Base-by-base conservation (phyloP, 2,888 invertebrate species). In the Meghimatium bilineatum region DNA sequence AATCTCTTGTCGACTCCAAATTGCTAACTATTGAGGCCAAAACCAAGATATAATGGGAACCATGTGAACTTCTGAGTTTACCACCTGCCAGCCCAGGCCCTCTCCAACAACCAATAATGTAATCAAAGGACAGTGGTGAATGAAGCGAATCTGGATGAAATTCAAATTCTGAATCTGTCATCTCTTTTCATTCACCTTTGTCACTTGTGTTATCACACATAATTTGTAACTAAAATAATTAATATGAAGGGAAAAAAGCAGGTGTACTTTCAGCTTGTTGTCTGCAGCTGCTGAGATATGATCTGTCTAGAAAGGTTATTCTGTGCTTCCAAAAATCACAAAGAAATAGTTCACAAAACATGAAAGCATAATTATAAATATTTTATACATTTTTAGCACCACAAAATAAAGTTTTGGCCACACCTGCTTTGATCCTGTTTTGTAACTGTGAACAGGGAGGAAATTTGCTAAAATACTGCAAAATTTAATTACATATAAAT, bases 81-180 rank as follows among this genome's bases (percentile, higher is more conserved):
- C 85, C 85, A 85, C 86, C 86, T 86, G 86, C 85, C 86, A 86
- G 86, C 86, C 86, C 86, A 86, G 86, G 86, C 86, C 86, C 86
- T 86, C 86, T 86, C 86, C 86, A 86, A 86, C 85, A 86, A 86
- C 86, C n/a, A 77, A 34, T 36, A 26, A 76, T 63, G 34, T 36
- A 69, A 69, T 52, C 44, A 78, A 78, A 44, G 29, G 78, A 78
- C 78, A 78, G 20, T 17, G 78, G 44, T 78, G 78, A 78, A 67
- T 66, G 44, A 44, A 38, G 17, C 14, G 12, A 44, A 49, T 72
- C 17, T 72, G n/a, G 1, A 74, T 74, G 1, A 71, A 14, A 67
- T 36, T 3, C 29, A 44, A 44, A n/a, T 74, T 71, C 26, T 36
- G 26, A 26, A 74, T 44, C n/a, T n/a, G n/a, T 14, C 44, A 6